These are phyloP conservation scores for Myioborus melanocephalus DNA, from an alignment of 2,797 vertebrate genomes.

Conservation along the genomic window DNA sequence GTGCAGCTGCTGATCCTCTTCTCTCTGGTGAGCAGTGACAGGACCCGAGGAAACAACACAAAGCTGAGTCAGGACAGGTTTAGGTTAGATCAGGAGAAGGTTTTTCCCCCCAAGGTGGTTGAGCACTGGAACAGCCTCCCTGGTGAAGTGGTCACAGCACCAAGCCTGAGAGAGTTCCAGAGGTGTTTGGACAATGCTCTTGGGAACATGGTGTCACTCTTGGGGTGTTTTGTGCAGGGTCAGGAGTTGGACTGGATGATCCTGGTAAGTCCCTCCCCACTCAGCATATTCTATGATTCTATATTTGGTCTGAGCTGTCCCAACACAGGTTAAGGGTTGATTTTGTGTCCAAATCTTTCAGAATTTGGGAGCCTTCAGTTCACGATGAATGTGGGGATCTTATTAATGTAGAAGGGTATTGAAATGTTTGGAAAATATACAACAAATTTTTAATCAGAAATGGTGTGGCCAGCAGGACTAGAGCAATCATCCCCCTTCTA, in stretches of 20 bases:
- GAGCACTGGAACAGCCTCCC: not conserved
- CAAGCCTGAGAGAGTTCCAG: not conserved
- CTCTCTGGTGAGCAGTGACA: not conserved
- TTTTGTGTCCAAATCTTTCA: not conserved
- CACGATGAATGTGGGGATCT: not conserved
- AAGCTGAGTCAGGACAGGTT: not conserved
- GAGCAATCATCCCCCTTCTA: not conserved
- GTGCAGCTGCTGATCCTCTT: rapidly evolving
- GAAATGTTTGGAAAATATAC: not conserved
- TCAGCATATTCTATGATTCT: not conserved
- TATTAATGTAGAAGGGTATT: not conserved
- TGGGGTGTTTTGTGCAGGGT: not conserved
- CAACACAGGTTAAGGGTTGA: not conserved
- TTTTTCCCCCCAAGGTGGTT: not conserved
- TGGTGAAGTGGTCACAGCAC: not conserved
- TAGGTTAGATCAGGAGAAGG: not conserved
- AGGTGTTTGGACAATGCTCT: not conserved
- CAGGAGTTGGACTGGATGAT: not conserved
- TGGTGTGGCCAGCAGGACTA: not conserved
- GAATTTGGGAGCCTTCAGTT: not conserved
- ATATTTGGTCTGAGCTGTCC: not conserved
- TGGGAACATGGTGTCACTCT: not conserved
- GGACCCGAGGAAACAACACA: not conserved
- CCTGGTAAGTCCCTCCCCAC: not conserved
- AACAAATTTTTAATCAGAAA: not conserved